Evolutionary conservation across 2,888 invertebrate genomes (phyloP).

Genomic region (Tupiocoris notatus): DNA sequence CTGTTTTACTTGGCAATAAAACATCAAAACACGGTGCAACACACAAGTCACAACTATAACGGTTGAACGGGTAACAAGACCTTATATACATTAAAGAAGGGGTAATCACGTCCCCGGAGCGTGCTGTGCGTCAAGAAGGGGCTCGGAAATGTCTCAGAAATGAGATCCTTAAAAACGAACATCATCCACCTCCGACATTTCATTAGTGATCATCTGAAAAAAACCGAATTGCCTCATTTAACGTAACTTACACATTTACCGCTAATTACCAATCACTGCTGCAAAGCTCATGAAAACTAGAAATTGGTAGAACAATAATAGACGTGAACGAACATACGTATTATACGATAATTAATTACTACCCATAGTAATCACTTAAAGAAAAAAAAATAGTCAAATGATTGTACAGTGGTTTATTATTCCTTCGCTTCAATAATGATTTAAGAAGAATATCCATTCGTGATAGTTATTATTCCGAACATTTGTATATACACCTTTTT

Average conservation of each 20-base stretch:
- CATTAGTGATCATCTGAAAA: not conserved
- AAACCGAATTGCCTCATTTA: not conserved
- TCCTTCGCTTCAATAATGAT: too few species aligned
- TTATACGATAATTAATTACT: too few species aligned
- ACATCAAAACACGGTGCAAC: constrained; percentile 8
- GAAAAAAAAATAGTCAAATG: too few species aligned
- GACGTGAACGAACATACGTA: not conserved
- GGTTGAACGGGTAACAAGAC: not conserved
- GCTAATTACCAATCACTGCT: too few species aligned
- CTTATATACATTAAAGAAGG: constrained; percentile 34
- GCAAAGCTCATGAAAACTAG: not conserved
- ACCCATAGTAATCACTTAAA: too few species aligned
- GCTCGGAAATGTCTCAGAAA: constrained; percentile 13
- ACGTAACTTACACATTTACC: not conserved
- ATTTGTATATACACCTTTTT: too few species aligned
- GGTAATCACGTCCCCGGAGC: constrained; percentile 30
- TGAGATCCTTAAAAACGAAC: not conserved
- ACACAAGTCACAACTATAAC: constrained; percentile 32
- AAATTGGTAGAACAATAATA: not conserved
- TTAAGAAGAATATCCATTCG: too few species aligned
- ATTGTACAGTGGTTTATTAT: too few species aligned
- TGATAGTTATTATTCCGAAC: too few species aligned
- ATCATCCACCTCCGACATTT: not conserved
- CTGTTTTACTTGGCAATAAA: not conserved
- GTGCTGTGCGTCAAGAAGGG: constrained; percentile 17